Base-by-base conservation (phyloP, 2,888 invertebrate species). In the Acronicta alni region DNA sequence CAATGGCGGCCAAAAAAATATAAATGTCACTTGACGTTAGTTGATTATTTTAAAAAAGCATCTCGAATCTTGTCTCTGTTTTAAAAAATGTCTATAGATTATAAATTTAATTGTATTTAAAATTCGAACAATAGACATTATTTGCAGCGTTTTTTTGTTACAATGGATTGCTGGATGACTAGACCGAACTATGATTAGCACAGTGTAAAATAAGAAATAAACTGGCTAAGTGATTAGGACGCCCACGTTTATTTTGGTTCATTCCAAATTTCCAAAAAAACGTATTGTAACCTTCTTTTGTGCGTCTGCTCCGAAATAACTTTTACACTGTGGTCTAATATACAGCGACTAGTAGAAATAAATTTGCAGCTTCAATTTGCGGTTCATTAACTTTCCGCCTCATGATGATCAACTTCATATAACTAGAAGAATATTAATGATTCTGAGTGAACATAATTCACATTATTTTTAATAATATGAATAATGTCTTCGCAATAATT, bases 241-340 rank as follows among this genome's bases (percentile, higher is more conserved):
- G 72, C 82, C 83, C 75, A 80, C 82, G 30, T 39, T 15, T 53
- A 64, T 77, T 77, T 80, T 79, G 70, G 71, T 72, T 42, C 59
- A 65, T 73, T 74, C 59, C 70, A 79, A 79, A 82, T 86, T 86
- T 82, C 80, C 80, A 80, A 67, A 85, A 84, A 85, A 81, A 75
- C 66, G 74, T 73, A 68, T 41, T 57, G 80, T 81, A 81, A 81
- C 79, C 81, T 79, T 81, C 77, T 83, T 84, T 87, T 83, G 78
- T 83, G 58, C 57, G 79, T 79, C 82, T 82, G 75, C 56, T 61
- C 77, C 76, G 60, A 83, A 85, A 86, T 86, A 85, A 67, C 79
- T 76, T 47, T 59, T 58, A 51, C 37, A 23, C 10, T 26, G 58
- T 65, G 77, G 72, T 49, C 9, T 57, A 77, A 79, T 63, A 18